These are phyloP conservation scores for Pandion haliaetus DNA, from an alignment of 2,113 vertebrate genomes.

Conservation along the genomic window DNA sequence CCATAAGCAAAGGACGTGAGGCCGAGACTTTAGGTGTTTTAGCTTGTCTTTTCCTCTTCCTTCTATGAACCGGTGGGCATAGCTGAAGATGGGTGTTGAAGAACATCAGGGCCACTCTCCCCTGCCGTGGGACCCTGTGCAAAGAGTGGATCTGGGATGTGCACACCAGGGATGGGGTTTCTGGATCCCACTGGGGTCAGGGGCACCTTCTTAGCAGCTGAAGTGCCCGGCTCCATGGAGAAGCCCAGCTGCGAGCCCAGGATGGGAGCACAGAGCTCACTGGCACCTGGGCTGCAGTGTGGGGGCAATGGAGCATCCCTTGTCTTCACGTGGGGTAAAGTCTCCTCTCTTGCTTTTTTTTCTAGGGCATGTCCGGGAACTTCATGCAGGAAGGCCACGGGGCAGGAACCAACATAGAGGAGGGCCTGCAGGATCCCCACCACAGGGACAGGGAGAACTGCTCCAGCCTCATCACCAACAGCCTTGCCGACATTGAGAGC, in stretches of 20 bases:
- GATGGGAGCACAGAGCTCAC: background rate
- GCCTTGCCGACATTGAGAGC: constrained; percentile 55
- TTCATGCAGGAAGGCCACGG: constrained; percentile 53
- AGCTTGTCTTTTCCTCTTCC: background rate
- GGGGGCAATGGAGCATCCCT: rapidly evolving
- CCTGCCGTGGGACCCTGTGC: rapidly evolving
- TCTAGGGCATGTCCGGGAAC: constrained; percentile 80
- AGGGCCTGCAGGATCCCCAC: constrained; percentile 7
- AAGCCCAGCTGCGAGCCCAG: background rate
- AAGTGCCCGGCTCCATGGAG: background rate
- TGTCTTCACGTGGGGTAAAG: background rate
- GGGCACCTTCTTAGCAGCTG: background rate
- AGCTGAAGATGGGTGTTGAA: background rate
- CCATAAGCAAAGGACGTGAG: background rate
- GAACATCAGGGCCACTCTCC: background rate
- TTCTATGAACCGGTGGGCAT: rapidly evolving
- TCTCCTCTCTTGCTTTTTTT: background rate
- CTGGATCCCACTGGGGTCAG: background rate
- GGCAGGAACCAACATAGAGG: constrained; percentile 37
- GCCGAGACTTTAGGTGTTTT: background rate
- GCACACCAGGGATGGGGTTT: background rate
- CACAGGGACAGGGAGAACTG: constrained; percentile 49
- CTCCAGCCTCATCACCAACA: constrained; percentile 33
- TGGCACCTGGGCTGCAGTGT: background rate
- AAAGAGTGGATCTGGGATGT: background rate